These are phyloP conservation scores for Enhydra lutris DNA, from an alignment of 2,113 vertebrate genomes.

Conservation along the genomic window DNA sequence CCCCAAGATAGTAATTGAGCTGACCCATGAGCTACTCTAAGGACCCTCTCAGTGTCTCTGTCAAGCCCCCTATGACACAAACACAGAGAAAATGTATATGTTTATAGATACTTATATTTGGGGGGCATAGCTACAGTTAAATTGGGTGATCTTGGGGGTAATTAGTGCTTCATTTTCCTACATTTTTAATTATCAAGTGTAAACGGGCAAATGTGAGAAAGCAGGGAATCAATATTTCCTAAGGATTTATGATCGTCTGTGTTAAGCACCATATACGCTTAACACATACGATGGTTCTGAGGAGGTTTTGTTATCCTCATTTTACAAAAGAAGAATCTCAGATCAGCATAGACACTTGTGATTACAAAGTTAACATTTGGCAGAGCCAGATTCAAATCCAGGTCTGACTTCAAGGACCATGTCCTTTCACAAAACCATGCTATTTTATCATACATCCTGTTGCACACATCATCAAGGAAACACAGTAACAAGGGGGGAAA, in stretches of 20 bases:
- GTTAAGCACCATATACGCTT: background rate
- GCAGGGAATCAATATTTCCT: background rate
- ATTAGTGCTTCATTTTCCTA: background rate
- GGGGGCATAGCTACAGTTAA: background rate
- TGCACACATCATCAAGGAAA: background rate
- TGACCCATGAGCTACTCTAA: background rate
- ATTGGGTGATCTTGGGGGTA: background rate
- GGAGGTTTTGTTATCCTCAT: background rate
- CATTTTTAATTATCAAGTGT: background rate
- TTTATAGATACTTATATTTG: background rate
- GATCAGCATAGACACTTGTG: background rate
- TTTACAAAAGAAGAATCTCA: background rate
- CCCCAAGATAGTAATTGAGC: background rate
- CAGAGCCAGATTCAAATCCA: background rate
- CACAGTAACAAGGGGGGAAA: background rate
- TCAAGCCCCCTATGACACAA: background rate
- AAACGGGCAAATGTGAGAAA: background rate
- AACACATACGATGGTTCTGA: background rate
- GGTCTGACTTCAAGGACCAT: background rate
- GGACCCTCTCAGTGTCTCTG: background rate
- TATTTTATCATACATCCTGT: background rate
- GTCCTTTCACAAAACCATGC: background rate
- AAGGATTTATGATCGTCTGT: background rate
- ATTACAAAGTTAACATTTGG: background rate
- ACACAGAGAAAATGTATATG: background rate